Percentiles rank a stretch among this genome's conserved stretches.
These are phyloP conservation scores for Neotoxoptera formosana DNA, from an alignment of 1,140 invertebrate genomes.

Conservation along the genomic window DNA sequence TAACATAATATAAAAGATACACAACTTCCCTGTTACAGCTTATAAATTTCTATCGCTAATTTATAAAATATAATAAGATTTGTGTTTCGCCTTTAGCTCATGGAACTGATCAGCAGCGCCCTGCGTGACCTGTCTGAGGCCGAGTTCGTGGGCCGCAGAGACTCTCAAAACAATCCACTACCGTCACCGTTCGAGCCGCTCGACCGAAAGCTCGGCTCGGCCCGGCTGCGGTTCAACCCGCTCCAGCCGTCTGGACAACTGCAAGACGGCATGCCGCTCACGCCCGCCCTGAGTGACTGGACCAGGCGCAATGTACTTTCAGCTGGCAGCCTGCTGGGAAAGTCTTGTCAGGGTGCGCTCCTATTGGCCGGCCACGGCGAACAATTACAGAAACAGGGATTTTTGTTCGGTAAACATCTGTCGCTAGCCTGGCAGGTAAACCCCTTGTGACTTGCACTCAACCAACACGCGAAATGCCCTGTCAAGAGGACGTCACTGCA, in stretches of 20 bases:
- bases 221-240: neutral
- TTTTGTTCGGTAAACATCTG: slow-evolving; percentile 89
- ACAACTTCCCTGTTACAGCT: too few relatives aligned
- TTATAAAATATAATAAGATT: too few relatives aligned
- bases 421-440: slow-evolving; percentile 89
- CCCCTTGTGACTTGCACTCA: too few relatives aligned
- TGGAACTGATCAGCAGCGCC: slow-evolving; percentile 88
- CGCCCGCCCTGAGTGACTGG: slow-evolving; percentile 82
- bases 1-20: too few relatives aligned
- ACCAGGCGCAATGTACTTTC: slow-evolving; percentile 81
- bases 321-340: slow-evolving; percentile 84
- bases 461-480: neutral
- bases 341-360: slow-evolving; percentile 85
- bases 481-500: neutral
- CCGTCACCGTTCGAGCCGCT: slow-evolving; percentile 69
- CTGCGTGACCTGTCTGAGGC: slow-evolving; percentile 87
- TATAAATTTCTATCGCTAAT: too few relatives aligned
- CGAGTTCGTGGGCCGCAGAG: slow-evolving; percentile 85
- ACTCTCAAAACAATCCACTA: slow-evolving; percentile 83
- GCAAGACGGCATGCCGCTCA: slow-evolving; percentile 62
- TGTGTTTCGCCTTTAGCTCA: slow-evolving; percentile 68
- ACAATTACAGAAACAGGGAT: slow-evolving; percentile 69
- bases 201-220: neutral
- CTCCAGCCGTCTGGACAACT: neutral
- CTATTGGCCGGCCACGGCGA: slow-evolving; percentile 79